Evolutionary conservation across 1,140 invertebrate genomes (phyloP), one percentile per base, ranked within the genome.

Genomic region (Thalassaphorura encarpata): DNA sequence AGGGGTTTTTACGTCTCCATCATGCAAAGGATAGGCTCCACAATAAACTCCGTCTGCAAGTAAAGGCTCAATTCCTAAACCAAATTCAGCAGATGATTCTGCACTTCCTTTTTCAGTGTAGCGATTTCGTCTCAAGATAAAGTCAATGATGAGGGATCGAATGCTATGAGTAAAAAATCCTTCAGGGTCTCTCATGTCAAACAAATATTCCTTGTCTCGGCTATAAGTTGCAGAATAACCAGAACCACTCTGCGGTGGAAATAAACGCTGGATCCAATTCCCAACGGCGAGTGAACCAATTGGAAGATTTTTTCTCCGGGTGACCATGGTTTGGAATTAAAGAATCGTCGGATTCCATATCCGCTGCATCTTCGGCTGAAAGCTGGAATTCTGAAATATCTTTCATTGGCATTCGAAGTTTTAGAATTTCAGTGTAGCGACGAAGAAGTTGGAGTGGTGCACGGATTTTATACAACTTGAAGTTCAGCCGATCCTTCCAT

Each of bases 401-500:
- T 77, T 87, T 89, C 81, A 97, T 90, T 15, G 93, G 92, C 85
- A 97, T 87, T 71, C 91, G 81, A 27, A 97, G 77, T 70, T 92
- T 93, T 63, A 95, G 77, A 65, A 97, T 83, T 74, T 97, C 93
- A 51, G 89, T 85, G 74, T 97, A 96, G 63, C 87, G 80, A 60
- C 82, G 79, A 43, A 97, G 71, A 3, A 97, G 87, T 68, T 84
- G 78, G 66, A 81, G 76, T 0, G 94, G 87, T 2, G 87, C 87
- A 73, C 94, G 89, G 56, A 97, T 81, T 78, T 89, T 80, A n/a
- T 79, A 67, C 67, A 78, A 79, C 43, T 67, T 69, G 13, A 74
- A 61, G 33, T 56, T 53, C 11, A 43, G 54, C 13, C 56, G 33
- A 11, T n/a, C 11, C 56, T 29, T 63, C 50, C 11, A 65, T 56